Conservation (phyloP, 2,113 vertebrate genomes). For the Dipodomys merriami region DNA sequence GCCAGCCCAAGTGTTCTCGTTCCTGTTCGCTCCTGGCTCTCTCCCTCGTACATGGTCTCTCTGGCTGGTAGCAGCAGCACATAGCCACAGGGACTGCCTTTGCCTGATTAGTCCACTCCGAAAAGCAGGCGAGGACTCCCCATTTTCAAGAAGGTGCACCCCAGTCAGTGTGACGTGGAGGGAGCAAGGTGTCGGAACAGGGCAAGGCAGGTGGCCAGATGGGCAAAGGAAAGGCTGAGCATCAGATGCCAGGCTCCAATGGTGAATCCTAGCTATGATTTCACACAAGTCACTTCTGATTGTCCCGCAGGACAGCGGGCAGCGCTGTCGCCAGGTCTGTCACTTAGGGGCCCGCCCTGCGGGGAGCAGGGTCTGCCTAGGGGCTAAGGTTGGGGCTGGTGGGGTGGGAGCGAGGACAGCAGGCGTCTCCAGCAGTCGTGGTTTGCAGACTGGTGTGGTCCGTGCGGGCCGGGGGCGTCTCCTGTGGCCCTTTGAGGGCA, state of each 20-base stretch:
- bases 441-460: neutral
- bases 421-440: neutral
- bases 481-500: rapidly evolving
- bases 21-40: rapidly evolving
- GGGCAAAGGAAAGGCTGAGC: neutral
- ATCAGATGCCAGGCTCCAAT: rapidly evolving
- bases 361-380: too few species aligned
- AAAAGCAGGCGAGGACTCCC: neutral
- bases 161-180: rapidly evolving
- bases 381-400: neutral
- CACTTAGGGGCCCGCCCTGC: neutral
- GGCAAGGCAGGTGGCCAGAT: neutral
- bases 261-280: neutral
- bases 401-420: too few species aligned
- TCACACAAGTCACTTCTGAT: too few species aligned
- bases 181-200: neutral
- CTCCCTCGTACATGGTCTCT: neutral
- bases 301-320: rapidly evolving
- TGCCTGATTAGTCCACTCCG: too few species aligned
- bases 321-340: rapidly evolving
- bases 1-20: rapidly evolving
- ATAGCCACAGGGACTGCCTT: rapidly evolving
- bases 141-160: neutral
- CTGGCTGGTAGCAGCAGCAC: neutral
- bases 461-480: neutral